phyloP scores from a whole-genome alignment of 2,888 invertebrate species.

The Drosophila trichaetosa region DNA sequence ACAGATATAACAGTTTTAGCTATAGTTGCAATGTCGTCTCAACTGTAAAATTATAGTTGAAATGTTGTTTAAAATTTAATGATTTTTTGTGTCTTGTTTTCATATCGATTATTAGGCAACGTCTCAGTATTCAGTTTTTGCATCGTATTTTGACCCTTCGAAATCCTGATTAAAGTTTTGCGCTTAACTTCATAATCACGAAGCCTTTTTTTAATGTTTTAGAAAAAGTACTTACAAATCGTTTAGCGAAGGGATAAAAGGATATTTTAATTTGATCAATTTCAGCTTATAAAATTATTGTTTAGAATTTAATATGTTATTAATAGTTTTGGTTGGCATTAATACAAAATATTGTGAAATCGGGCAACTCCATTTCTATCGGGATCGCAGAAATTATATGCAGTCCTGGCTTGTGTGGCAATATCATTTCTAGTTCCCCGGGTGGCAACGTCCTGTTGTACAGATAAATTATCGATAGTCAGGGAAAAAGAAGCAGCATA shows the following conservation, averaged over 20 bases:
- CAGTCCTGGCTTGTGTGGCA: slow-evolving; percentile 11
- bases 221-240: neutral
- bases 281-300: neutral
- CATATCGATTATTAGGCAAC: neutral
- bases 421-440: neutral
- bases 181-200: neutral
- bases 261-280: neutral
- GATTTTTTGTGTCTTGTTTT: neutral
- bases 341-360: neutral
- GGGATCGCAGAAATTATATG: neutral
- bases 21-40: neutral
- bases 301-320: neutral
- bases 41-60: neutral
- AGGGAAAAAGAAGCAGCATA: slow-evolving; percentile 1
- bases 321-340: neutral
- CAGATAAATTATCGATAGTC: slow-evolving; percentile 27
- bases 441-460: slow-evolving; percentile 29
- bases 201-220: neutral
- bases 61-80: neutral
- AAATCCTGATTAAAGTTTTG: neutral
- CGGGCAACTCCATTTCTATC: neutral
- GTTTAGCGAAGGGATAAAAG: neutral
- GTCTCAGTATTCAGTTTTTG: neutral
- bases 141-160: neutral
- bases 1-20: neutral